Evolutionary conservation across 1,140 invertebrate species (phyloP).

Genomic region (Drosophila albomicans): DNA sequence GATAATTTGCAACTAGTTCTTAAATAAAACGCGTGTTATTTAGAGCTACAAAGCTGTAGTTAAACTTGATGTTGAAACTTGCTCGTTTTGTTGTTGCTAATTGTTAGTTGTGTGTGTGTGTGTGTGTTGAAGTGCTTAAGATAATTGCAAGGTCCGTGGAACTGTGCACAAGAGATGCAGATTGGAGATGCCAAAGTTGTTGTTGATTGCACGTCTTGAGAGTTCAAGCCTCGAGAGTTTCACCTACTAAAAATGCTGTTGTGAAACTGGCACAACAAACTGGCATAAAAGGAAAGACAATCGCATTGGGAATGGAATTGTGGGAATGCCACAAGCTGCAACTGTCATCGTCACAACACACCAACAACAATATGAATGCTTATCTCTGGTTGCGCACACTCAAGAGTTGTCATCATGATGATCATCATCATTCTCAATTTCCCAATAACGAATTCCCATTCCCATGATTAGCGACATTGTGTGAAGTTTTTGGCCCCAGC

Average conservation of each 20-base stretch:
- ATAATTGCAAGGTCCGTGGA: slow-evolving; percentile 6
- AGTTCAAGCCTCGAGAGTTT: slow-evolving; percentile 26
- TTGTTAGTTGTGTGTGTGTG: background rate
- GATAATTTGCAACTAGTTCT: slow-evolving; percentile 44
- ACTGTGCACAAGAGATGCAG: background rate
- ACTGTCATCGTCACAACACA: slow-evolving; percentile 27
- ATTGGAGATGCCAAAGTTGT: slow-evolving; percentile 17
- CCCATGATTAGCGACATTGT: slow-evolving; percentile 46
- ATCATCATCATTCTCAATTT: slow-evolving; percentile 36
- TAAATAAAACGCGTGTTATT: slow-evolving; percentile 7
- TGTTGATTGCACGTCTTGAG: slow-evolving; percentile 1
- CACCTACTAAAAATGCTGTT: slow-evolving; percentile 31
- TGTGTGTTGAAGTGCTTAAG: background rate
- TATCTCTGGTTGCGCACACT: slow-evolving; percentile 30
- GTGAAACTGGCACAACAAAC: slow-evolving; percentile 45
- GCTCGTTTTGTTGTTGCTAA: slow-evolving; percentile 7
- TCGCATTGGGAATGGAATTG: slow-evolving; percentile 34
- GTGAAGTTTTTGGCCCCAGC: slow-evolving; percentile 23
- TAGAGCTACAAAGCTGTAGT: background rate
- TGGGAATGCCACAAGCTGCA: slow-evolving; percentile 46
- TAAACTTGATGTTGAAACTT: slow-evolving; percentile 4
- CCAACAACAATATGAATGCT: background rate
- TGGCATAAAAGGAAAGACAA: slow-evolving; percentile 44
- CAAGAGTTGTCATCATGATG: slow-evolving; percentile 9
- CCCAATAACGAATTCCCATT: slow-evolving; percentile 44